phyloP scores from a whole-genome alignment of 1,140 invertebrate species.

The Babylonia areolata region DNA sequence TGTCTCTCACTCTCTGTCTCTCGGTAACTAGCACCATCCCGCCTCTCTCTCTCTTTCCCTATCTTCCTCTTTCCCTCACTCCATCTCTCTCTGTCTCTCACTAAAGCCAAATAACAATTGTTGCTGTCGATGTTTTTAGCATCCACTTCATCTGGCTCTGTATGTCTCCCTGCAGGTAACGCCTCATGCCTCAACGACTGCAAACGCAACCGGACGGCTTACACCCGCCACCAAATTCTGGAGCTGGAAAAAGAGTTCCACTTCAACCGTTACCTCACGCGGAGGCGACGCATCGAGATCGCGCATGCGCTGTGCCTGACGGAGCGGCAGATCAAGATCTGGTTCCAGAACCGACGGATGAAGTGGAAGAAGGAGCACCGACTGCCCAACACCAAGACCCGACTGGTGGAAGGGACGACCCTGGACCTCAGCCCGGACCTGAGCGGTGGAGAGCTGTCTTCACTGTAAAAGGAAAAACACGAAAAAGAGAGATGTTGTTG shows the following conservation, averaged over 20 bases:
- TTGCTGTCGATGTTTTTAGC: no score
- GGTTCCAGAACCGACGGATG: slow-evolving; percentile 97
- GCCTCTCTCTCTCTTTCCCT: background rate
- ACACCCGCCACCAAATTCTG: slow-evolving; percentile 82
- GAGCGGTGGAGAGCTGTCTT: background rate
- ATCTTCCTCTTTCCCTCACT: background rate
- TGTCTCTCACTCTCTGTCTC: background rate
- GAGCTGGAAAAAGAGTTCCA: slow-evolving; percentile 75
- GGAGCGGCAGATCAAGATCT: slow-evolving; percentile 89
- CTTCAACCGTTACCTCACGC: slow-evolving; percentile 80
- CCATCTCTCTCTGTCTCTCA: background rate
- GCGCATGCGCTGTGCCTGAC: slow-evolving; percentile 90
- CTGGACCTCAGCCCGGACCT: slow-evolving; percentile 10
- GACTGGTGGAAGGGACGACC: background rate
- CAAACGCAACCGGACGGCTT: slow-evolving; percentile 88
- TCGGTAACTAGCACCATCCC: background rate
- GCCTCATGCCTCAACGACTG: slow-evolving; percentile 48
- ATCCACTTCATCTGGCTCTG: no score
- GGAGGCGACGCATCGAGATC: slow-evolving; percentile 89
- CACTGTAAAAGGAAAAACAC: slow-evolving; percentile 7
- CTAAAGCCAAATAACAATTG: no score
- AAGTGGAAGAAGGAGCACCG: slow-evolving; percentile 94
- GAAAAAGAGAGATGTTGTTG: background rate
- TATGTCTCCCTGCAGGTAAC: background rate
- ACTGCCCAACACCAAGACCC: slow-evolving; percentile 29